These are phyloP conservation scores for Catagonus wagneri DNA, from an alignment of 2,113 vertebrate species.

Conservation along the genomic window DNA sequence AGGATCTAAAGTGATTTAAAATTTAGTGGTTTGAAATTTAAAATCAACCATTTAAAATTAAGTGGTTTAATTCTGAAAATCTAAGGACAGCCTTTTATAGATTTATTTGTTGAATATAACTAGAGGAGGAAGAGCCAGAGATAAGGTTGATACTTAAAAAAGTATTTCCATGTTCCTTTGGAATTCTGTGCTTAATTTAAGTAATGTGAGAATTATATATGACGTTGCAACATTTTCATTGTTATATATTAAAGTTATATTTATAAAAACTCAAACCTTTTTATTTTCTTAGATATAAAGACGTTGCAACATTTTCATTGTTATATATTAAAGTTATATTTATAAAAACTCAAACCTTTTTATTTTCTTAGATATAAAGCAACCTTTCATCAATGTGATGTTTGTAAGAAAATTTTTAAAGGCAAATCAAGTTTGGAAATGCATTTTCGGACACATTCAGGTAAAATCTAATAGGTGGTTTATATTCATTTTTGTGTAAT, in stretches of 20 bases:
- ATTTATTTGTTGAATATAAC: constrained; percentile 33
- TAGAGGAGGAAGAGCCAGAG: not conserved
- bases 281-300: constrained; percentile 93
- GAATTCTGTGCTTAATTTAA: not conserved
- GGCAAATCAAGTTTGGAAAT: constrained; percentile 99
- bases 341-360: constrained; percentile 59
- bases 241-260: not conserved
- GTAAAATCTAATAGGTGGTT: constrained; percentile 85
- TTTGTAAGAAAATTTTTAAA: constrained; percentile 99
- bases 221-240: constrained; percentile 1
- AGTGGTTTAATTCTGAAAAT: not conserved
- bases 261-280: constrained; percentile 56
- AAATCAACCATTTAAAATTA: not conserved
- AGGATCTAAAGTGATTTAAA: not conserved
- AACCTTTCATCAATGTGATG: constrained; percentile 98
- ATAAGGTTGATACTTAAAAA: not conserved
- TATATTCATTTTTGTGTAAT: not conserved
- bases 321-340: not conserved
- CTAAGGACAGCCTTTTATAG: not conserved
- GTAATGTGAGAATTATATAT: not conserved
- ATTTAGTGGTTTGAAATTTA: not conserved
- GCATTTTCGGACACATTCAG: constrained; percentile 99
- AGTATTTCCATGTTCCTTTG: not conserved
- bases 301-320: constrained; percentile 46
- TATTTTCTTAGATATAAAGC: constrained; percentile 94